Percentiles rank a stretch among this genome's conserved stretches.
Conservation (phyloP, 1,140 invertebrate species). For the Zaprionus vittiger region DNA sequence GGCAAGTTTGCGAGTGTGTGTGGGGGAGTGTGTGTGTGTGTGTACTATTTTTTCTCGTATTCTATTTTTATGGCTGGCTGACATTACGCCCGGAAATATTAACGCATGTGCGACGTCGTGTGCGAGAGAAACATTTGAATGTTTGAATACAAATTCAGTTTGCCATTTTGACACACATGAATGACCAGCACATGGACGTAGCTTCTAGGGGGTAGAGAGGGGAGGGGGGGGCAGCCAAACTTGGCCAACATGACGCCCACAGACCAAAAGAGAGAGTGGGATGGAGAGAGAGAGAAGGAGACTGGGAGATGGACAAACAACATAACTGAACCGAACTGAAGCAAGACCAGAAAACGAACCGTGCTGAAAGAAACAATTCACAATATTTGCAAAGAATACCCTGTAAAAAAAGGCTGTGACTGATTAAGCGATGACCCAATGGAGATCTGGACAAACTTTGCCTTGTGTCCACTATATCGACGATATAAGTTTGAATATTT, state of each 20-base stretch:
- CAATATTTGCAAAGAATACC: slow-evolving; percentile 16
- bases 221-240: slow-evolving; percentile 1
- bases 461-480: no score
- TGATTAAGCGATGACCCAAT: neutral
- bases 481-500: neutral
- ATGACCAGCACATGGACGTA: slow-evolving; percentile 66
- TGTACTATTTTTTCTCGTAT: slow-evolving; percentile 48
- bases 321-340: slow-evolving; percentile 22
- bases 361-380: slow-evolving; percentile 25
- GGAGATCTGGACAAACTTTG: no score
- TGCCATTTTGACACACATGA: slow-evolving; percentile 83
- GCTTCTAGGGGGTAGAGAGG: neutral
- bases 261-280: neutral
- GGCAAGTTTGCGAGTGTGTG: slow-evolving; percentile 33
- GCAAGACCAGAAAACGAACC: slow-evolving; percentile 12
- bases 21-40: slow-evolving; percentile 16
- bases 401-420: neutral
- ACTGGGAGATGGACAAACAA: neutral
- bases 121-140: slow-evolving; percentile 59
- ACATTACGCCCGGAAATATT: slow-evolving; percentile 77
- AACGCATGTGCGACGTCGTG: slow-evolving; percentile 71
- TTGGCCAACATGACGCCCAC: slow-evolving; percentile 56
- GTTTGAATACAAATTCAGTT: slow-evolving; percentile 81
- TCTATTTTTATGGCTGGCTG: slow-evolving; percentile 66
- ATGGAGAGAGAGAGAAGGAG: no score